These are phyloP conservation scores for Eira barbara DNA, from an alignment of 2,113 vertebrate genomes.

Conservation along the genomic window DNA sequence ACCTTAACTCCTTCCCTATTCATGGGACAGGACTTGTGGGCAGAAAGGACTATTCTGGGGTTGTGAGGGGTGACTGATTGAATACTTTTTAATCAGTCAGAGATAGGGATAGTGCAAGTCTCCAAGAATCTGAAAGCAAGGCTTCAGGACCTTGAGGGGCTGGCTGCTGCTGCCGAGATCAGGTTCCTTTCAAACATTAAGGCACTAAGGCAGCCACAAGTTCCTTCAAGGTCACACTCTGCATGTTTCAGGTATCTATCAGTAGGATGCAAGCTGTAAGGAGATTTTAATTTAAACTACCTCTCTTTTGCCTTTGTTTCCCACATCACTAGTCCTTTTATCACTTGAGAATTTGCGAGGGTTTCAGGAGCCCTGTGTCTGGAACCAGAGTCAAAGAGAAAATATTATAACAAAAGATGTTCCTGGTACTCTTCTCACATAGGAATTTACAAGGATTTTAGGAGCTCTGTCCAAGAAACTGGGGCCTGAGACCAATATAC, in stretches of 20 bases:
- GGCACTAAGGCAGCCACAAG: not conserved
- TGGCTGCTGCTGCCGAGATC: not conserved
- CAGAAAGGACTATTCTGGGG: not conserved
- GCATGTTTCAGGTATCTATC: not conserved
- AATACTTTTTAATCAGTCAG: not conserved
- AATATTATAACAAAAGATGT: not conserved
- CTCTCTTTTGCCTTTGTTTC: not conserved
- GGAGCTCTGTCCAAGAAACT: not conserved
- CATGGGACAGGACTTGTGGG: not conserved
- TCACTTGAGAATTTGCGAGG: not conserved
- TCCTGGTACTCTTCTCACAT: not conserved
- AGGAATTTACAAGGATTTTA: not conserved
- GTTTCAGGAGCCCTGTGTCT: not conserved
- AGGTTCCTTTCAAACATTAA: not conserved
- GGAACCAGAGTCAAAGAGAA: not conserved
- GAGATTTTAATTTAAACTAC: not conserved
- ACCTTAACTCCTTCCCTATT: not conserved
- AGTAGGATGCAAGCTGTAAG: not conserved
- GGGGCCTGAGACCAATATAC: not conserved
- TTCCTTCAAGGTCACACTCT: not conserved
- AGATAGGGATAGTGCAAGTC: not conserved
- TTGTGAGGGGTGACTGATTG: not conserved
- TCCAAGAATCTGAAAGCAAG: not conserved
- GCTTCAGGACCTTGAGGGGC: not conserved
- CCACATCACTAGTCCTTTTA: not conserved